Evolutionary conservation across 2,888 invertebrate species (phyloP).

Genomic region (Melieria picta): DNA sequence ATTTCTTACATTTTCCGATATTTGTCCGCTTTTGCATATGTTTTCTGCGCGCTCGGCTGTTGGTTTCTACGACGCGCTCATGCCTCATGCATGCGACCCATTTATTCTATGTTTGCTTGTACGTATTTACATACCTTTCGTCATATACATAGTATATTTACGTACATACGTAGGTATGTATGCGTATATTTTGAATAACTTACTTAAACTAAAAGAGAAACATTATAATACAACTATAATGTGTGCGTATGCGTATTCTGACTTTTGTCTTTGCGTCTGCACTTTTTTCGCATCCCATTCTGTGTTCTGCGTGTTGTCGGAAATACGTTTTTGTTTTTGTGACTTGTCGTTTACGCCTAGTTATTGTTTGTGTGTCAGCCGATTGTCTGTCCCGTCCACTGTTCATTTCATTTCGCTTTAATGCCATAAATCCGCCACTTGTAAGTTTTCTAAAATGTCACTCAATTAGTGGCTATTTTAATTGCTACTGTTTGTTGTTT

Average conservation of each 20-base stretch:
- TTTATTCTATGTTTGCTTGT: neutral
- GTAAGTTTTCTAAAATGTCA: neutral
- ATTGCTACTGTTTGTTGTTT: neutral
- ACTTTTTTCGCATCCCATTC: neutral
- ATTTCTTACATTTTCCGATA: neutral
- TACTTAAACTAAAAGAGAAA: no score
- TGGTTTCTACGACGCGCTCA: no score
- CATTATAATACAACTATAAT: neutral
- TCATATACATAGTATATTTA: neutral
- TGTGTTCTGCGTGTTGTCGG: neutral
- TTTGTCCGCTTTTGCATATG: neutral
- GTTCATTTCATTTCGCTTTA: neutral
- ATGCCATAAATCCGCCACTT: conserved; percentile 4
- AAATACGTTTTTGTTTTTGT: neutral
- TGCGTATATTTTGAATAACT: neutral
- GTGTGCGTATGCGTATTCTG: neutral
- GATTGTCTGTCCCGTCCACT: neutral
- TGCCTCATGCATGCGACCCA: neutral
- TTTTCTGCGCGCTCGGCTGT: neutral
- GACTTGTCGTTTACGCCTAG: no score
- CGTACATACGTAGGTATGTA: neutral
- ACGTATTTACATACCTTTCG: neutral
- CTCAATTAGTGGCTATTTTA: neutral
- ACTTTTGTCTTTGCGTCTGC: conserved; percentile 3
- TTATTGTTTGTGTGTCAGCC: no score